A percentile compares a stretch with the other conserved stretches of the same genome.
These are phyloP conservation scores for Sycophila sp. DNA, from an alignment of 1,140 invertebrate species.

Conservation along the genomic window DNA sequence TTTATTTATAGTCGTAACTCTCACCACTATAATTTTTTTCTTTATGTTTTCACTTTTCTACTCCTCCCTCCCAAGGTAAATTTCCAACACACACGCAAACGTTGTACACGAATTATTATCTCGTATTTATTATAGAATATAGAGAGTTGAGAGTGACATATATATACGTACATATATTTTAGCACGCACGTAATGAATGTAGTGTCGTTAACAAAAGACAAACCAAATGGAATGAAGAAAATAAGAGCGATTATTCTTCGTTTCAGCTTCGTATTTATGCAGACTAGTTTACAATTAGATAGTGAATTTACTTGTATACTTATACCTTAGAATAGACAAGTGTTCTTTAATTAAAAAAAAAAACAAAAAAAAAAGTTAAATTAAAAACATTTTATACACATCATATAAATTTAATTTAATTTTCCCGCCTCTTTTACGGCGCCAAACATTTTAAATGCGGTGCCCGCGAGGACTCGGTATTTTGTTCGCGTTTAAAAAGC, in stretches of 20 bases:
- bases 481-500: no score
- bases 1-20: not conserved
- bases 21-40: not conserved
- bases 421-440: no score
- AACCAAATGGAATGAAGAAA: constrained; percentile 33
- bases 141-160: constrained; percentile 29
- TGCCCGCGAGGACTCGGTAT: no score
- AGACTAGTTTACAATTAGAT: constrained; percentile 28
- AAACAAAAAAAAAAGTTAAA: no score
- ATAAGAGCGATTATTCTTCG: constrained; percentile 21
- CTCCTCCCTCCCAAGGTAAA: constrained; percentile 19
- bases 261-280: constrained; percentile 22
- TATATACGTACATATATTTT: constrained; percentile 27
- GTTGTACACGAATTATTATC: constrained; percentile 27
- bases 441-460: no score
- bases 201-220: constrained; percentile 24
- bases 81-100: constrained; percentile 26
- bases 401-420: no score
- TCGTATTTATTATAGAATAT: constrained; percentile 35
- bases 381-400: no score
- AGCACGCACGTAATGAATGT: constrained; percentile 30
- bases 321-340: constrained; percentile 16
- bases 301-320: constrained; percentile 23
- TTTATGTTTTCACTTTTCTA: not conserved
- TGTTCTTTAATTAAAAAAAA: constrained; percentile 18